Evolutionary conservation across 2,113 vertebrate genomes (phyloP), one percentile per base, ranked within the genome.

Genomic region (Dinomys branickii): DNA sequence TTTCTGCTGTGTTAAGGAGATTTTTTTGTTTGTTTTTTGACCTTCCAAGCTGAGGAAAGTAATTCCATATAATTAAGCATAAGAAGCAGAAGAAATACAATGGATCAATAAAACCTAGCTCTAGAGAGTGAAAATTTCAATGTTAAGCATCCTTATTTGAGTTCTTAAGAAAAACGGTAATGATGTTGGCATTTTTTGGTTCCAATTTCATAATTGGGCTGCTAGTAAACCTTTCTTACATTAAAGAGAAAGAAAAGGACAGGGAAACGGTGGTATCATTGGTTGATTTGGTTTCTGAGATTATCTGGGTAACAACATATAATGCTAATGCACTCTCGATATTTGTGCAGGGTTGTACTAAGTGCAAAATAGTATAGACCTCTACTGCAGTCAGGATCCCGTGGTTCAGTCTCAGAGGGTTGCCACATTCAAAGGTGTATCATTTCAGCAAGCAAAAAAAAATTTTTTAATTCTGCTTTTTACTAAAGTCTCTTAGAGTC

Each of bases 1-100:
- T 69, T 93, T 94, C 85, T 54, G 1, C 50, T 96, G 7, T 94
- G 6, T 83, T 38, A 47, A 67, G 59, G 16, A 89, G 9, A 24
- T 28, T 78, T 28, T 50, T 65, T n/a, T 19, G 44, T 14, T 58
- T 28, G 5, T 14, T 77, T 77, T 77, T 77, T 47, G 73, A 26
- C 9, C 41, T 77, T 82, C 0, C 47, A 69, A 65, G 22, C 28
- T 26, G 2, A 95, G 69, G 52, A 69, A 78, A 94, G 24, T 52
- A 75, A 90, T 95, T 82, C 65, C 30, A 52, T 93, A 4, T 89
- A 94, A 88, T 96, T 94, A 97, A 91, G 35, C 54, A 41, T 91
- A 83, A 94, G 73, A 71, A 95, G 35, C 56, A n/a, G 78, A 89
- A 54, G 33, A 87, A 95, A 41, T 89, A 0, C 33, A 94, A 75